A percentile compares a stretch with the other conserved stretches of the same genome.
Conservation (phyloP, 2,888 invertebrate genomes). For the Suillia variegata region DNA sequence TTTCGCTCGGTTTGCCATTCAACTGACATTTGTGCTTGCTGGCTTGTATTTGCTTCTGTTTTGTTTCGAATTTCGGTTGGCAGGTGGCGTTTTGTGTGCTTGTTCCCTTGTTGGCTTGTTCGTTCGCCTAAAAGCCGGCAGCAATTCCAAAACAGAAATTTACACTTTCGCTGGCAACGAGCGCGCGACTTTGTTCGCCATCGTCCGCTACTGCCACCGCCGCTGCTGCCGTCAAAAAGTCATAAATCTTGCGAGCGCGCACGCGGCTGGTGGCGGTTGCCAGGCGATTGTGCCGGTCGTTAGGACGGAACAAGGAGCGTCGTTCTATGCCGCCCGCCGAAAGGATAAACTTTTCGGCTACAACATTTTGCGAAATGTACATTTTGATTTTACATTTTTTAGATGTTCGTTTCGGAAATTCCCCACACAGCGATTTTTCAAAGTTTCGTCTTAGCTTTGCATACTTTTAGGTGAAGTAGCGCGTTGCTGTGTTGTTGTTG, state of each 20-base stretch:
- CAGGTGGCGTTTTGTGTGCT: neutral
- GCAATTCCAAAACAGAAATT: neutral
- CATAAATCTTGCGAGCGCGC: constrained; percentile 42
- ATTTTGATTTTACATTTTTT: neutral
- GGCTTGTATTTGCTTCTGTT: neutral
- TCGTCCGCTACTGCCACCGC: neutral
- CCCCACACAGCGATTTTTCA: constrained; percentile 5
- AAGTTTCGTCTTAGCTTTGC: neutral
- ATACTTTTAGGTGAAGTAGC: neutral
- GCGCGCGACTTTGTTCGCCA: neutral
- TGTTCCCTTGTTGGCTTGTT: no score
- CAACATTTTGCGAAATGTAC: neutral
- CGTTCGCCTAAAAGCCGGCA: neutral
- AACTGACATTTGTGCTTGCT: constrained; percentile 1
- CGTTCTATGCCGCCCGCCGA: constrained; percentile 1
- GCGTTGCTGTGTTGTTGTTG: neutral
- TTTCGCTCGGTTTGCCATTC: neutral
- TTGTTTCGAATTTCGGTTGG: constrained; percentile 3
- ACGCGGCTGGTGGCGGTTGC: constrained; percentile 26
- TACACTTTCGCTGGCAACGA: neutral
- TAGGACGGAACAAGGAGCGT: no score
- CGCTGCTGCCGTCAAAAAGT: constrained; percentile 29
- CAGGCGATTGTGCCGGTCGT: neutral
- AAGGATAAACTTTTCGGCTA: neutral
- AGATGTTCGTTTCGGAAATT: neutral